Evolutionary conservation across 1,140 invertebrate genomes (phyloP).

Genomic region (Cotesia vestalis): DNA sequence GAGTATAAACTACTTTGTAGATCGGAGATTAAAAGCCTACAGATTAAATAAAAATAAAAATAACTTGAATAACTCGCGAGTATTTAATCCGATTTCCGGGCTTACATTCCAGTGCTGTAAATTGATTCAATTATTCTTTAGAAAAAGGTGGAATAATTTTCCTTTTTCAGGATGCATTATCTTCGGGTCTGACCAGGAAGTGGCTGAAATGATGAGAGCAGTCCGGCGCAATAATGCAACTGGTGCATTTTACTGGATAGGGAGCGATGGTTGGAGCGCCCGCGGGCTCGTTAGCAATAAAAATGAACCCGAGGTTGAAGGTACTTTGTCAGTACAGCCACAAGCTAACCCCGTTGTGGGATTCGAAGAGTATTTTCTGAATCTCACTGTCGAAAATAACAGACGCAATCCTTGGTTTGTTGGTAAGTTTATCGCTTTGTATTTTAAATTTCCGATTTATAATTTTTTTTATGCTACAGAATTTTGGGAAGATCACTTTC

Average conservation of each 20-base stretch:
- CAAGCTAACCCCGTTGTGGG: conserved; percentile 86
- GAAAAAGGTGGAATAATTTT: not conserved
- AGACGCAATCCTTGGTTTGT: conserved; percentile 92
- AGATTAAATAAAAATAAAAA: not conserved
- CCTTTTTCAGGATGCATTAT: conserved; percentile 85
- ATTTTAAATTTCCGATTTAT: not conserved
- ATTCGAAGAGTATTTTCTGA: conserved; percentile 89
- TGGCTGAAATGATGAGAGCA: conserved; percentile 91
- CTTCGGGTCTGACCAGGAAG: conserved; percentile 96
- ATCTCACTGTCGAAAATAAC: conserved; percentile 86
- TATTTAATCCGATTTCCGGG: no score
- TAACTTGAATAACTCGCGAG: not conserved
- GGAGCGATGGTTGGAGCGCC: conserved; percentile 92
- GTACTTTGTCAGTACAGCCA: conserved; percentile 91
- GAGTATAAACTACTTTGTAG: not conserved
- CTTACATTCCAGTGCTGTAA: no score
- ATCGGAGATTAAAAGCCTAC: no score
- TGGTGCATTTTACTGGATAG: conserved; percentile 92
- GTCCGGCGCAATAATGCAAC: conserved; percentile 88
- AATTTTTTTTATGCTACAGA: conserved; percentile 67
- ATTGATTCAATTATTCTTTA: no score
- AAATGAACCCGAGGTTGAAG: conserved; percentile 88
- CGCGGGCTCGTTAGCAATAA: conserved; percentile 84
- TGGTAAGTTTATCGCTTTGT: conserved; percentile 69
- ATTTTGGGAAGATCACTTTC: conserved; percentile 93